Evolutionary conservation across 2,113 vertebrate species (phyloP).

Genomic region (Gallinago paraguaiae): DNA sequence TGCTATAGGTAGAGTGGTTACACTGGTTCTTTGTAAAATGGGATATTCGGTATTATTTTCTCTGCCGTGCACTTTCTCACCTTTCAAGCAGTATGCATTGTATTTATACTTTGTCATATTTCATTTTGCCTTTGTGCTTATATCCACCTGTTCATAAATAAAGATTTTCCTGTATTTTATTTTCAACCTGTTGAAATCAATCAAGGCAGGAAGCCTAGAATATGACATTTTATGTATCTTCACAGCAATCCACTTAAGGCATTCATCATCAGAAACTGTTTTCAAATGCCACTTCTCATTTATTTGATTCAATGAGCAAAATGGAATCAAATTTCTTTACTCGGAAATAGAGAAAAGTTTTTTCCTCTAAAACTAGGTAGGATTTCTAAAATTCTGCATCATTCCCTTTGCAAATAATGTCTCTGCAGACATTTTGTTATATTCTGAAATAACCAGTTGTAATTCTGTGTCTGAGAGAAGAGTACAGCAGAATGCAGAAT

Average conservation of each 20-base stretch:
- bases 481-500: not conserved
- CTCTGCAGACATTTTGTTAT: not conserved
- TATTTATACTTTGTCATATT: slow-evolving; percentile 22
- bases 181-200: slow-evolving; percentile 57
- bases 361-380: not conserved
- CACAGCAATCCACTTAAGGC: not conserved
- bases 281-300: slow-evolving; percentile 52
- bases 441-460: not conserved
- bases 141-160: slow-evolving; percentile 46
- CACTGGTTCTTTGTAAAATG: not conserved
- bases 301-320: slow-evolving; percentile 50
- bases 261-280: slow-evolving; percentile 59
- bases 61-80: not conserved
- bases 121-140: slow-evolving; percentile 30
- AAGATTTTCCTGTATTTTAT: slow-evolving; percentile 51
- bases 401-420: not conserved
- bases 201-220: slow-evolving; percentile 30
- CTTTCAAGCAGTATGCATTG: not conserved
- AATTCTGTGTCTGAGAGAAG: not conserved
- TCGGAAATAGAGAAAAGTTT: slow-evolving; percentile 40
- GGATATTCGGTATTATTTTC: not conserved
- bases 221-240: slow-evolving; percentile 57
- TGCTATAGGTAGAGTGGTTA: not conserved
- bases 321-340: slow-evolving; percentile 29
- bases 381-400: not conserved